Evolutionary conservation across 1,140 invertebrate species (phyloP).

Genomic region (Drosophila micromelanica): DNA sequence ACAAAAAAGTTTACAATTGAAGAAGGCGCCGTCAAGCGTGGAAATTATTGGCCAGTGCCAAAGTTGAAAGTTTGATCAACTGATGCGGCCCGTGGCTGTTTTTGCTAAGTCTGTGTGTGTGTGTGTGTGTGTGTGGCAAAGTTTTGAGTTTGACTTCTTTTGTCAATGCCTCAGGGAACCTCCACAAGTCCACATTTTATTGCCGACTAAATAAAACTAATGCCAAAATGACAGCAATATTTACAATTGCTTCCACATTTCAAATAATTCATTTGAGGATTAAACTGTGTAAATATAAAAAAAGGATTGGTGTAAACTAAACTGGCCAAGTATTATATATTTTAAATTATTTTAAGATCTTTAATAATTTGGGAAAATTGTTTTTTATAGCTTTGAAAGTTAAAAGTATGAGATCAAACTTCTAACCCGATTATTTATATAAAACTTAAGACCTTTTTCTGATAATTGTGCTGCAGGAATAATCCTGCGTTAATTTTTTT

Average conservation of each 20-base stretch:
- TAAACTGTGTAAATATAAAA: conserved; percentile 1
- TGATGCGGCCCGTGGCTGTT: conserved; percentile 53
- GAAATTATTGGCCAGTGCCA: conserved; percentile 77
- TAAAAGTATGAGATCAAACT: too few relatives aligned
- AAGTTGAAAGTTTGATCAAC: conserved; percentile 74
- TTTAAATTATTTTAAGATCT: too few relatives aligned
- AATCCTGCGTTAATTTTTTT: background rate
- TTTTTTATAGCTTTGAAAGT: too few relatives aligned
- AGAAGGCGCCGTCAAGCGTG: conserved; percentile 72
- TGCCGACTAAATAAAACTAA: conserved; percentile 26
- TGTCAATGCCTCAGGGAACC: conserved; percentile 41
- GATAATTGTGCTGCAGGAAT: too few relatives aligned
- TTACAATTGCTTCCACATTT: conserved; percentile 48
- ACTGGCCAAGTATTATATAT: too few relatives aligned
- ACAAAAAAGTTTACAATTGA: conserved; percentile 73
- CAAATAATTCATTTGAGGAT: conserved; percentile 5
- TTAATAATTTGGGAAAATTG: too few relatives aligned
- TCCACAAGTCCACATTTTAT: conserved; percentile 29
- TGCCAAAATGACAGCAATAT: conserved; percentile 48
- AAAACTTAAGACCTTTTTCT: too few relatives aligned
- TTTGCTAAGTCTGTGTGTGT: conserved; percentile 41
- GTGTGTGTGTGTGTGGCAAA: conserved; percentile 13
- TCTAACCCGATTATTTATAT: too few relatives aligned
- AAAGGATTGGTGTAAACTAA: background rate
- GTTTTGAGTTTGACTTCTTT: conserved; percentile 61